Percentiles rank a stretch among this genome's conserved stretches.
Conservation (phyloP, 2,797 vertebrate species). For the Notolepis coatsorum region DNA sequence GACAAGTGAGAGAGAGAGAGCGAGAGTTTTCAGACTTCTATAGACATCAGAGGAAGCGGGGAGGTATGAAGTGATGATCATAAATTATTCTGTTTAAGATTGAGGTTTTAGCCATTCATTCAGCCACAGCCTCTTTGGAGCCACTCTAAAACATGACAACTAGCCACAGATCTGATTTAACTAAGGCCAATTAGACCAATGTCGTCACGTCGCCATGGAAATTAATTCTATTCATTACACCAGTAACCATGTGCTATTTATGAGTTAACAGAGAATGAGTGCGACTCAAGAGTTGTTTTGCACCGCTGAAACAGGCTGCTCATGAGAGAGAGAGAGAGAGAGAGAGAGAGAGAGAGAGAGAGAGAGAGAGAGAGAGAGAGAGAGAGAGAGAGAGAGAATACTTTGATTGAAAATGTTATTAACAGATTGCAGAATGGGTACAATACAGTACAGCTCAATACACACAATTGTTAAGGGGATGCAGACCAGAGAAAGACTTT, state of each 20-base stretch:
- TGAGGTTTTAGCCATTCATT: conserved; percentile 12
- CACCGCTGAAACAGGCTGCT: conserved; percentile 6
- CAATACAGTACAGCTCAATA: no score
- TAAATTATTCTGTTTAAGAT: conserved; percentile 35
- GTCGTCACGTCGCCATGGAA: conserved; percentile 16
- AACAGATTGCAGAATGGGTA: no score
- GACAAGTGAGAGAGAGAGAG: conserved; percentile 23
- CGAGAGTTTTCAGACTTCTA: conserved; percentile 20
- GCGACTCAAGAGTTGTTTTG: conserved; percentile 13
- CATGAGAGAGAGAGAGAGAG: neutral
- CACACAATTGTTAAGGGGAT: no score
- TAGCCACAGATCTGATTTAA: conserved; percentile 8
- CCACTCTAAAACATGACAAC: conserved; percentile 7
- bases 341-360: neutral
- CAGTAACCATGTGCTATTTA: conserved; percentile 6
- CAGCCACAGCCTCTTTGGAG: conserved; percentile 21
- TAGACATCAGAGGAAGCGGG: conserved; percentile 38
- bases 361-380: conserved; percentile 1
- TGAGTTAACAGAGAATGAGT: neutral
- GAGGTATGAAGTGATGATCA: conserved; percentile 33
- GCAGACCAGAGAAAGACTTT: no score
- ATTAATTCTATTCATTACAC: conserved; percentile 27
- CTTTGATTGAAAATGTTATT: no score
- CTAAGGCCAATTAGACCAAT: conserved; percentile 28
- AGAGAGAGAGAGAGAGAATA: conserved; percentile 28